phyloP scores from a whole-genome alignment of 2,888 invertebrate genomes.

The Lissocephala sabroskyi region DNA sequence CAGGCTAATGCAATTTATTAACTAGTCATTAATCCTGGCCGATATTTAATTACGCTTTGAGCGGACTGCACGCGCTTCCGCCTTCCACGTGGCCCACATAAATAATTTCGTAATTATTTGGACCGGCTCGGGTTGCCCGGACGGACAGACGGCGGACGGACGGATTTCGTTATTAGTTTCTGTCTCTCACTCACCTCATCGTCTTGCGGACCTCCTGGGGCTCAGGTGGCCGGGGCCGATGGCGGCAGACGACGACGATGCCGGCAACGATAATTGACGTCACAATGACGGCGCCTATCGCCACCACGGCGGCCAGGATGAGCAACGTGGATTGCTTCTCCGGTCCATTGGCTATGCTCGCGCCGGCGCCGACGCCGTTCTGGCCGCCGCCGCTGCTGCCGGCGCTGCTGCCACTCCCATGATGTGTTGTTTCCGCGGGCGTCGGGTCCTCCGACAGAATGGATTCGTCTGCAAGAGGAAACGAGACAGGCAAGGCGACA shows the following conservation, averaged over 20 bases:
- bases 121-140: slow-evolving; percentile 23
- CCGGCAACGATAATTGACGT: slow-evolving; percentile 73
- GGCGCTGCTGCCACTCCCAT: slow-evolving; percentile 48
- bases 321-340: slow-evolving; percentile 72
- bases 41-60: slow-evolving; percentile 39
- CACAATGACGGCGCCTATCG: slow-evolving; percentile 72
- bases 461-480: slow-evolving; percentile 67
- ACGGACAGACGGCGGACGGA: slow-evolving; percentile 10
- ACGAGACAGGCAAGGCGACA: too few relatives aligned
- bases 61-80: slow-evolving; percentile 9
- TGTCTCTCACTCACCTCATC: slow-evolving; percentile 69
- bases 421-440: slow-evolving; percentile 73
- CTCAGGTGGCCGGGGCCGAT: slow-evolving; percentile 73
- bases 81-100: slow-evolving; percentile 48
- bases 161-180: slow-evolving; percentile 57
- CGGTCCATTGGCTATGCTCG: slow-evolving; percentile 57
- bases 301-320: slow-evolving; percentile 72
- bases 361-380: slow-evolving; percentile 56
- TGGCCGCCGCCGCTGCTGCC: slow-evolving; percentile 26
- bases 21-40: slow-evolving; percentile 8
- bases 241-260: slow-evolving; percentile 72
- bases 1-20: slow-evolving; percentile 17
- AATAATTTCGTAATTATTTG: slow-evolving; percentile 60
- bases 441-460: slow-evolving; percentile 73
- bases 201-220: slow-evolving; percentile 73